A percentile compares a stretch with the other conserved stretches of the same genome.
These are phyloP conservation scores for Ambastaia sidthimunki DNA, from an alignment of 2,797 vertebrate genomes.

Conservation along the genomic window DNA sequence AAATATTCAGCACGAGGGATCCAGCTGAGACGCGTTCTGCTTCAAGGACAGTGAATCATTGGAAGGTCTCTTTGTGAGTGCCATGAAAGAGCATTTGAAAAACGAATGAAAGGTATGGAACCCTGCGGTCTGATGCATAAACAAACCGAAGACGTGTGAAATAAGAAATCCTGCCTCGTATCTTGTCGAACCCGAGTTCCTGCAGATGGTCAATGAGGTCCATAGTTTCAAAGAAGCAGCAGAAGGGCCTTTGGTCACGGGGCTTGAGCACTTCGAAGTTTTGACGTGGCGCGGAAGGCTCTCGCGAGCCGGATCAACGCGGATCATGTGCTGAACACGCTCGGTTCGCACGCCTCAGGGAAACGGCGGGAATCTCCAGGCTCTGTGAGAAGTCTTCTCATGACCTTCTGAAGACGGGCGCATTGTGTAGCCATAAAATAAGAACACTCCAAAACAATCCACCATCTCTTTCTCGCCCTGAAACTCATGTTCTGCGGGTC, in stretches of 20 bases:
- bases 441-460: slow-evolving; percentile 28
- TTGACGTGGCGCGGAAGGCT: not conserved
- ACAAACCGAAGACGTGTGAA: not conserved
- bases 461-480: slow-evolving; percentile 5
- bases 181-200: slow-evolving; percentile 24
- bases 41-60: slow-evolving; percentile 38
- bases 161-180: slow-evolving; percentile 19
- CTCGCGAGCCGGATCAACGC: not conserved
- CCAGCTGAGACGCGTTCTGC: slow-evolving; percentile 10
- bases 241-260: slow-evolving; percentile 33
- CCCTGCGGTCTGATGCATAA: slow-evolving; percentile 28
- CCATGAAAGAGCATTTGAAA: slow-evolving; percentile 36
- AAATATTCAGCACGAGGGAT: slow-evolving; percentile 32
- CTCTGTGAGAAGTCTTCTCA: slow-evolving; percentile 8
- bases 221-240: slow-evolving; percentile 27
- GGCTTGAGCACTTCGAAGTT: not conserved
- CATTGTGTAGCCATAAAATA: slow-evolving; percentile 28
- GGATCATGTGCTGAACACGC: slow-evolving; percentile 12
- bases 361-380: not conserved
- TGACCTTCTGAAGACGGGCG: slow-evolving; percentile 25
- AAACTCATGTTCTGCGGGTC: slow-evolving; percentile 14
- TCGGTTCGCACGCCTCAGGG: slow-evolving; percentile 4
- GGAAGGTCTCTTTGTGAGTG: slow-evolving; percentile 45
- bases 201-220: slow-evolving; percentile 21
- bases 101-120: slow-evolving; percentile 31